These are phyloP conservation scores for Nothobranchius kuhntae DNA, from an alignment of 2,113 vertebrate genomes.

Conservation along the genomic window DNA sequence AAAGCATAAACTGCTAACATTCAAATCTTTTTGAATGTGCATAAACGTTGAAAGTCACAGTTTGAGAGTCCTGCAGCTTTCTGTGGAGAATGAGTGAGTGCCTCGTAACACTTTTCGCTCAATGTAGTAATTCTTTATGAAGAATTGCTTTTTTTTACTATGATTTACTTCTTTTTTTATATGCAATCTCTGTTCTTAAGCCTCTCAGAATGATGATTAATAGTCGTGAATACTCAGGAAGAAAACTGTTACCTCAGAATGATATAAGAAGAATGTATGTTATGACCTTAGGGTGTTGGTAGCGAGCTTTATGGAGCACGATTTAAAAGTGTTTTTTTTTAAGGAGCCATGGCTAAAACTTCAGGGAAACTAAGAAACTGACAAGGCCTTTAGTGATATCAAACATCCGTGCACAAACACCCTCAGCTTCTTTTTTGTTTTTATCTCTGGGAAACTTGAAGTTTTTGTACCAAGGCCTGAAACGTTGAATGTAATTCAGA, in stretches of 20 bases:
- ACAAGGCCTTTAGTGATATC: conserved; percentile 52
- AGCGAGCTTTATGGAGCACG: conserved; percentile 58
- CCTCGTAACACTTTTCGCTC: conserved; percentile 23
- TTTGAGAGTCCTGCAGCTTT: not conserved
- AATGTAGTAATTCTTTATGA: conserved; percentile 34
- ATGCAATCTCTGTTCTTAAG: conserved; percentile 67
- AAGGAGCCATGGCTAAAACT: conserved; percentile 53
- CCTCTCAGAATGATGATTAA: conserved; percentile 77
- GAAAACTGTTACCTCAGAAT: conserved; percentile 86
- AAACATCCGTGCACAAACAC: conserved; percentile 24
- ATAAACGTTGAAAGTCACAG: not conserved
- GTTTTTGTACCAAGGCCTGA: conserved; percentile 78
- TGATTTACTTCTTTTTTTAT: conserved; percentile 30
- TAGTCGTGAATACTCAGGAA: conserved; percentile 90
- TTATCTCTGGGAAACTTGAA: conserved; percentile 79
- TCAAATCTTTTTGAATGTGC: conserved; percentile 6
- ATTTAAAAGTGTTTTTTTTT: conserved; percentile 31
- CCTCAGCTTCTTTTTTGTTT: conserved; percentile 22
- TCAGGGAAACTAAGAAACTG: conserved; percentile 64
- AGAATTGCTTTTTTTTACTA: conserved; percentile 46
- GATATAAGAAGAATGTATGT: conserved; percentile 79
- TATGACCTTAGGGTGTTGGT: conserved; percentile 68
- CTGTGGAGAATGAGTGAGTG: conserved; percentile 13
- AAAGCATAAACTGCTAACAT: not conserved
- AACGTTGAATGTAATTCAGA: conserved; percentile 90